Evolutionary conservation across 2,113 vertebrate genomes (phyloP).

Genomic region (Nestor notabilis): DNA sequence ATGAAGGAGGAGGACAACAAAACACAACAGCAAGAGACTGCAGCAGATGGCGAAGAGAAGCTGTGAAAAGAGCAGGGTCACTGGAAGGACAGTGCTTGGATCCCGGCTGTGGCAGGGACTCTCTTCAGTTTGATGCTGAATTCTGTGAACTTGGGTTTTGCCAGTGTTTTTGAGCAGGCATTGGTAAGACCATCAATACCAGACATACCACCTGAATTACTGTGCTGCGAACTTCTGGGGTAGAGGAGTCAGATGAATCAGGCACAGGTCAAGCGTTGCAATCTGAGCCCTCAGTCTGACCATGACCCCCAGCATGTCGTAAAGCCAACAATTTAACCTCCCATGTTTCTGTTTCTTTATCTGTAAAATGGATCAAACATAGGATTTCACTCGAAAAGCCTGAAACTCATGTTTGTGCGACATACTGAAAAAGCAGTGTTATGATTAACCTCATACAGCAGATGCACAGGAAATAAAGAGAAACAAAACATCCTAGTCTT

Average conservation of each 20-base stretch:
- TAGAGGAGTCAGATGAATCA: background rate
- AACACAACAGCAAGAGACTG: background rate
- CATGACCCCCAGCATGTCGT: background rate
- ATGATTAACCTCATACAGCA: background rate
- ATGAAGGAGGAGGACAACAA: background rate
- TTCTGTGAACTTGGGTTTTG: background rate
- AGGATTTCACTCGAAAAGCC: background rate
- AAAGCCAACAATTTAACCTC: background rate
- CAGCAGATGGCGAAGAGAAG: background rate
- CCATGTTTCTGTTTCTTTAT: background rate
- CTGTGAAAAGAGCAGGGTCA: background rate
- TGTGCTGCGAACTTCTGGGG: background rate
- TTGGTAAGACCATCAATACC: background rate
- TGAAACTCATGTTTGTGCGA: background rate
- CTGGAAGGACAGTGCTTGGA: background rate
- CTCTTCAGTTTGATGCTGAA: background rate
- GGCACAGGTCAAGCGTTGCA: background rate
- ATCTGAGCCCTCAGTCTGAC: background rate
- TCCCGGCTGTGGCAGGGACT: background rate
- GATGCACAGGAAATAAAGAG: background rate
- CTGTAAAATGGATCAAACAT: background rate
- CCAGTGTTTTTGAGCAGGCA: background rate
- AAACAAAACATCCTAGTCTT: background rate
- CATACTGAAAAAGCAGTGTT: background rate
- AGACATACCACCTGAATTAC: background rate